Base-by-base conservation (phyloP, 2,888 invertebrate species). In the Lissocephala sabroskyi region DNA sequence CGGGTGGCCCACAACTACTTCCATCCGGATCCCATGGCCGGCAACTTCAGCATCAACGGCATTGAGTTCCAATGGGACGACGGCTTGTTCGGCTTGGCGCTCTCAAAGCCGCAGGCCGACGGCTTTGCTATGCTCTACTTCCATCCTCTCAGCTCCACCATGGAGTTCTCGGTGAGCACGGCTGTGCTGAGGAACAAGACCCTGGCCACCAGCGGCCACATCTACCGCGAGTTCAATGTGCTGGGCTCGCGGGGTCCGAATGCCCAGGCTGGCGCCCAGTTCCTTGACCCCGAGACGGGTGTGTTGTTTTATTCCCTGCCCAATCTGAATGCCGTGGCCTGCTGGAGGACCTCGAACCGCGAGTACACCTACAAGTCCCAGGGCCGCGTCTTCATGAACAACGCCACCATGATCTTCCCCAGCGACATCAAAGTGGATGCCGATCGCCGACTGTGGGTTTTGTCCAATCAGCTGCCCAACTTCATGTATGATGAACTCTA, bases 391-490 rank as follows among this genome's bases (percentile, higher is more conserved):
- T 92, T 88, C 56, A 89, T 89, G 89, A 90, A 89, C 70, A 88
- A 91, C 49, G 86, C 86, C 1, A 89, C 90, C 1, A 89, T 93
- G 90, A 86, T 92, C 1, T 93, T 92, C 66, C 92, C 93, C 1
- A 92, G 91, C 41, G 93, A 93, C 61, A 87, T 93, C 1, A 93
- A 92, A 82, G 91, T 93, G 0, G 92, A 93, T 59, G 87, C 87
- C 18, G 87, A 91, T 5, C 88, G 90, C 10, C 90, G 88, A 32
- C 79, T 93, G 1, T 93, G 92, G 92, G 90, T 92, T 1, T 79
- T 93, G 0, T 91, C 92, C 0, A 91, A 93, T 79, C 88, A 89
- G 50, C 82, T 93, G 67, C 92, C 92, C 0, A 85, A 87, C 42
- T 93, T 90, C 84, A 90, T 91, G 87, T 91, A 92, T 63, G 86